These are phyloP conservation scores for Arion vulgaris DNA, from an alignment of 1,140 invertebrate genomes.

Conservation along the genomic window DNA sequence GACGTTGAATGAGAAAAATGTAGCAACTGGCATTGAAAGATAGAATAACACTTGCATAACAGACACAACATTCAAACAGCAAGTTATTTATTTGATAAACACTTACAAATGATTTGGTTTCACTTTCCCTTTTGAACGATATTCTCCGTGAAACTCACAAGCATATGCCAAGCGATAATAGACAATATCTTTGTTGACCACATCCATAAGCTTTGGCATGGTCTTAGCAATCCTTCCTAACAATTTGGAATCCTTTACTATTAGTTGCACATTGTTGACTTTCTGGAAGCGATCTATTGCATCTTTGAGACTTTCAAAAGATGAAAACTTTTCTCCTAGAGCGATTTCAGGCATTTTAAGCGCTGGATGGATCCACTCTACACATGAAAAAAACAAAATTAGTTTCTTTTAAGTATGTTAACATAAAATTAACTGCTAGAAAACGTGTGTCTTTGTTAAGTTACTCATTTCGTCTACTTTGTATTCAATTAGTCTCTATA, in stretches of 20 bases:
- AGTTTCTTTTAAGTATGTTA: not conserved
- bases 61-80: no score
- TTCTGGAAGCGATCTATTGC: slow-evolving; percentile 37
- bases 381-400: not conserved
- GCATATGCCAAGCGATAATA: slow-evolving; percentile 35
- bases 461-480: no score
- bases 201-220: slow-evolving; percentile 39
- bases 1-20: no score
- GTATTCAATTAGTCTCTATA: no score
- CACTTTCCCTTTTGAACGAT: slow-evolving; percentile 17
- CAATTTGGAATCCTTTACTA: slow-evolving; percentile 38
- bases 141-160: slow-evolving; percentile 37
- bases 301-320: slow-evolving; percentile 38
- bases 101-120: slow-evolving; percentile 38
- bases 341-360: slow-evolving; percentile 29
- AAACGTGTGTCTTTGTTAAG: not conserved
- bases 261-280: slow-evolving; percentile 35
- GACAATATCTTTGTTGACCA: slow-evolving; percentile 37
- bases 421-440: no score
- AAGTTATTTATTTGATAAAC: no score
- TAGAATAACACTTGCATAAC: no score
- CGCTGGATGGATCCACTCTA: no score
- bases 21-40: no score
- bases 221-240: slow-evolving; percentile 33
- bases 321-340: slow-evolving; percentile 37